Base-by-base conservation (phyloP, 2,797 vertebrate species). In the Enteromius unitaeniatus region DNA sequence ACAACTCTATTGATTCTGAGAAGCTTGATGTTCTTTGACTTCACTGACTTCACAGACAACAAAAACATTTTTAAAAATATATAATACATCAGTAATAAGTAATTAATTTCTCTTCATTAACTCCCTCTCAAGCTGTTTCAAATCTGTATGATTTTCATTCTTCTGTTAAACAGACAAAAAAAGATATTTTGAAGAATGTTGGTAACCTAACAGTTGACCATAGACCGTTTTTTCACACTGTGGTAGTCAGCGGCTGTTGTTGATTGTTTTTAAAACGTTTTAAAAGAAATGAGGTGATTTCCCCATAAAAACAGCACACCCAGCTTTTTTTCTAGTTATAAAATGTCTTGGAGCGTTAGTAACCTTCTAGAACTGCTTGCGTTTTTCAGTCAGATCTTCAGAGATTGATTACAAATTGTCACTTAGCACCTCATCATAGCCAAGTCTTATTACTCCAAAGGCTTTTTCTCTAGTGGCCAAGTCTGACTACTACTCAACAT, bases 361-460 rank as follows among this genome's bases (percentile, higher is more conserved):
- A 87, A 86, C 47, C 28, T 28, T 34, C 26, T 84, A 47, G 65
- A 81, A 70, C 34, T 51, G 70, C 51, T 75, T 23, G 6, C 37
- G 13, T 49, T 77, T 26, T 34, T 74, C 28, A n/a, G 53, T 34
- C 58, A 58, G 49, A 40, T 77, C 58, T 74, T 79, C 31, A 75
- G 78, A 67, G 55, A 88, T 88, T 58, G 26, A 85, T 84, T 68
- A 84, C 79, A 89, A 84, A 88, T 90, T 86, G 84, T 87, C 85
- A 88, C 88, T 90, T 88, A 89, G 69, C 84, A 87, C 86, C 85
- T 67, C 60, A 88, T 86, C 91, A 89, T 90, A 91, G 88, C 87
- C 89, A 91, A 93, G 87, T 87, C 84, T 87, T 87, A 92, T 93
- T 90, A 90, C 83, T 82, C 55, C 84, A 81, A 74, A 70, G 31